Evolutionary conservation across 92 coral and sea anemone genomes (phyloP).

Genomic region (Epizoanthus stellaris): DNA sequence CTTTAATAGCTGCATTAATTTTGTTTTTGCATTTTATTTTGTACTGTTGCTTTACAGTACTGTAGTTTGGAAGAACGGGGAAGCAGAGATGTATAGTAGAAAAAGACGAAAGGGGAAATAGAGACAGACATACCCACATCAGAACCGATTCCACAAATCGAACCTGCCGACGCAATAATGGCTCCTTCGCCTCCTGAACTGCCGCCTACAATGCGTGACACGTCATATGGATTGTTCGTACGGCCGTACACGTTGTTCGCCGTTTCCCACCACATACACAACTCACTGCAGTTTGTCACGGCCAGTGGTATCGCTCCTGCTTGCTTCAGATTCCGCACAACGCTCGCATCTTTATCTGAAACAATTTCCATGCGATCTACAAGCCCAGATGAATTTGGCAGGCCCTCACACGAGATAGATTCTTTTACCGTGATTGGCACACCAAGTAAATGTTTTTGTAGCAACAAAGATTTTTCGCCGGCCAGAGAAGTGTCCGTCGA

Average conservation of each 20-base stretch:
- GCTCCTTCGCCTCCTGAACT: conserved; percentile 91
- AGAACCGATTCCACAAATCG: conserved; percentile 84
- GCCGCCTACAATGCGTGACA: conserved; percentile 81
- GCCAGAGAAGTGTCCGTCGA: conserved; percentile 8
- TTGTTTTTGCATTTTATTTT: no score
- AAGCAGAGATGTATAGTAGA: background rate
- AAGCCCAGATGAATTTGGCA: conserved; percentile 78
- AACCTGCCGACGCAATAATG: conserved; percentile 84
- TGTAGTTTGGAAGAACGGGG: background rate
- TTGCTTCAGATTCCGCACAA: conserved; percentile 69
- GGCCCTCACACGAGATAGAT: conserved; percentile 73
- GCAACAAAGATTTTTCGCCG: conserved; percentile 54
- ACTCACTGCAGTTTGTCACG: conserved; percentile 89
- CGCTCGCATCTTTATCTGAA: conserved; percentile 68
- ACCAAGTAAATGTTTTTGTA: conserved; percentile 74
- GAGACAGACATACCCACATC: conserved; percentile 75
- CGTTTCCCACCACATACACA: conserved; percentile 95
- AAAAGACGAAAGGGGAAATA: background rate
- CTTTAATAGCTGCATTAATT: no score
- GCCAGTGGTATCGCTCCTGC: conserved; percentile 88
- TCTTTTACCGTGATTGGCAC: conserved; percentile 83
- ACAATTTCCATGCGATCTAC: conserved; percentile 71
- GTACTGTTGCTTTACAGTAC: no score
- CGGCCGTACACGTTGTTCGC: conserved; percentile 80
- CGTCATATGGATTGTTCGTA: conserved; percentile 80